phyloP scores from a whole-genome alignment of 2,797 vertebrate species.

The Danionella dracula region DNA sequence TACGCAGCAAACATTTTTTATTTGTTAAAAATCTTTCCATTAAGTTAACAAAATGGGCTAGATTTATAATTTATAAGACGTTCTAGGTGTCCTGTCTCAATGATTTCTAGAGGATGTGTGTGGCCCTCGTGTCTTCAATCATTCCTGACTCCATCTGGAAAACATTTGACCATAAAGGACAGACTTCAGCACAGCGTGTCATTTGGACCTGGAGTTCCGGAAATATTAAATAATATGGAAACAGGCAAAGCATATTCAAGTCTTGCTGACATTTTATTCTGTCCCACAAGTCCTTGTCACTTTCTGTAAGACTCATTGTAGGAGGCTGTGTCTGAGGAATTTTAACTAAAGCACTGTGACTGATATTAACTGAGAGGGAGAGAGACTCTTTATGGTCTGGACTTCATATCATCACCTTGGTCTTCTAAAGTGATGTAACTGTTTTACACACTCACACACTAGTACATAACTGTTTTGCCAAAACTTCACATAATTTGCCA shows the following conservation, averaged over 20 bases:
- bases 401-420: conserved; percentile 3
- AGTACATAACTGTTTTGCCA: conserved; percentile 1
- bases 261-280: conserved; percentile 4
- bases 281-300: background rate
- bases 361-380: background rate
- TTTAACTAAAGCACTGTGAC: background rate
- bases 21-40: conserved; percentile 21
- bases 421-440: background rate
- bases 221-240: conserved; percentile 34
- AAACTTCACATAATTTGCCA: conserved; percentile 10
- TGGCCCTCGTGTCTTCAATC: conserved; percentile 8
- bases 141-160: conserved; percentile 20
- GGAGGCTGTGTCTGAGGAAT: background rate
- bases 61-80: conserved; percentile 33
- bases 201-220: background rate
- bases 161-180: conserved; percentile 24
- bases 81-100: conserved; percentile 4
- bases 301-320: background rate
- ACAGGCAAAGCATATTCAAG: conserved; percentile 7
- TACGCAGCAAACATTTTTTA: too few species aligned
- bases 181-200: conserved; percentile 4
- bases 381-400: background rate
- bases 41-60: too few species aligned
- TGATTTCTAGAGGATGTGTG: conserved; percentile 4
- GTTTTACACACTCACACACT: conserved; percentile 15